These are phyloP conservation scores for Saxidomus purpurata DNA, from an alignment of 1,140 invertebrate genomes.

Conservation along the genomic window DNA sequence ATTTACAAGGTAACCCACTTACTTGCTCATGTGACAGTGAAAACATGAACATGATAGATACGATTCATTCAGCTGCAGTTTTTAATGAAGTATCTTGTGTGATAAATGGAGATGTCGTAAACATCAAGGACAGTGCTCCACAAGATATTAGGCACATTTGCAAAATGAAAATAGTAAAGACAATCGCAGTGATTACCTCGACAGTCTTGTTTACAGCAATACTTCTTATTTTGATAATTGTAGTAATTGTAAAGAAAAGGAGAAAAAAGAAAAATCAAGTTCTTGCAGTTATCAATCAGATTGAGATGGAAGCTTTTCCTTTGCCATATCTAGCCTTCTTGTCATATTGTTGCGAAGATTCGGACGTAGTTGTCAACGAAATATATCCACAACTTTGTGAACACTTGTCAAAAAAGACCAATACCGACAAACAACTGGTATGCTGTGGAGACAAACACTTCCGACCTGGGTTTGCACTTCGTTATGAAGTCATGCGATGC, in stretches of 20 bases:
- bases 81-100: background rate
- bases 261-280: background rate
- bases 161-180: background rate
- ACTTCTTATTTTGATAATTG: background rate
- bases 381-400: background rate
- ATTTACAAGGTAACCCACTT: background rate
- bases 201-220: background rate
- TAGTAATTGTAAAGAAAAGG: background rate
- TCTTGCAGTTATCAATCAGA: background rate
- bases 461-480: conserved; percentile 1
- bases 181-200: background rate
- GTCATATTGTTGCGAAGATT: background rate
- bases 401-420: background rate
- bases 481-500: background rate
- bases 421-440: background rate
- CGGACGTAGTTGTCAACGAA: background rate
- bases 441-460: conserved; percentile 27
- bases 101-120: background rate
- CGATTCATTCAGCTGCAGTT: background rate
- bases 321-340: background rate
- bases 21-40: background rate
- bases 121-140: background rate
- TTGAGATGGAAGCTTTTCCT: background rate
- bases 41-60: background rate
- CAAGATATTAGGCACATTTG: background rate